Evolutionary conservation across 1,140 invertebrate genomes (phyloP), one percentile per base, ranked within the genome.

Genomic region (Geopemphigus sp.): DNA sequence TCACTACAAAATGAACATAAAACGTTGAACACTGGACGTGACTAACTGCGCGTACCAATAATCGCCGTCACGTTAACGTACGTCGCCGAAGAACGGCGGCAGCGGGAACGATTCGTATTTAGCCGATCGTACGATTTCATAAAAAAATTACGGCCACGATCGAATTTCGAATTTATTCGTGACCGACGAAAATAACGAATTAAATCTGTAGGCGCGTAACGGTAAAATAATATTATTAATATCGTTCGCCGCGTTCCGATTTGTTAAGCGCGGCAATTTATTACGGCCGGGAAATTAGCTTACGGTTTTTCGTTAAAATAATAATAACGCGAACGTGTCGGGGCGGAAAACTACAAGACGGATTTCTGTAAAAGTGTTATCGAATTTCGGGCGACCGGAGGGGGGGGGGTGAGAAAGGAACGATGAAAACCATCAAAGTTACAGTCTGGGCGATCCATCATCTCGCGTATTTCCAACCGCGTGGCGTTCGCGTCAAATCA

Each of bases 301-400:
- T 68, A 68, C 32, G 32, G 3, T 39, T 39, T 39, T 4, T 39
- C 8, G 8, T 39, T 39, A n/a, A n/a, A n/a, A n/a, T n/a, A n/a
- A 68, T 47, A 68, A 45, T 47, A 68, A 45, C n/a, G n/a, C 45
- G 14, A 22, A 47, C 39, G 22, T n/a, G n/a, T 6, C 14, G n/a
- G 15, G 14, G 39, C 8, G 24, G 64, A 47, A 68, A 68, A 68
- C 39, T 22, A 45, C 19, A 66, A 22, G 63, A 22, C 32, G 32
- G 63, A 45, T 39, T 66, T 66, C 45, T 47, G 64, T 22, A 19
- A 68, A 47, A 68, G 14, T 17, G 32, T 68, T 68, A 68, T 47
- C 32, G 64, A 68, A 68, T 68, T 47, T 68, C 22, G 47, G 32
- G 32, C 32, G 32, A 8, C 8, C 32, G 32, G 32, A 39, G 32